Evolutionary conservation across 2,113 vertebrate genomes (phyloP).

Genomic region (Muntiacus reevesi): DNA sequence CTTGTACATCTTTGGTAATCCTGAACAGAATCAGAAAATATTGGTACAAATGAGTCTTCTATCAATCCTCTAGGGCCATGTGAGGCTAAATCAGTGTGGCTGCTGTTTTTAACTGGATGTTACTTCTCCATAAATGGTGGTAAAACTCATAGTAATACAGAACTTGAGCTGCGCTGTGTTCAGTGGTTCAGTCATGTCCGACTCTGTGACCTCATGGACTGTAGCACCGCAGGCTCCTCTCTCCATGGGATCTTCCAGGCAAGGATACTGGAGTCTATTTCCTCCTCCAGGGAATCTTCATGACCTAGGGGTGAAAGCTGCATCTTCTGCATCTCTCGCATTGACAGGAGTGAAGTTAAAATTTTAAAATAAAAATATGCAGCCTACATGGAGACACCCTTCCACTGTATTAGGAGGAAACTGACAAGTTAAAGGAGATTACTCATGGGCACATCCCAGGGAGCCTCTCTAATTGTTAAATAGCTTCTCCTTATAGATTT

Average conservation of each 20-base stretch:
- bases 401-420: background rate
- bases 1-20: conserved; percentile 31
- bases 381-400: background rate
- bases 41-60: background rate
- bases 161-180: background rate
- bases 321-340: background rate
- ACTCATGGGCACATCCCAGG: background rate
- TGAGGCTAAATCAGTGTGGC: background rate
- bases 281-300: background rate
- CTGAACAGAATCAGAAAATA: background rate
- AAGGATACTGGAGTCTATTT: background rate
- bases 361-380: background rate
- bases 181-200: no score
- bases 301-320: background rate
- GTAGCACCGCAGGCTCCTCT: background rate
- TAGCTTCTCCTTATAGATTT: background rate
- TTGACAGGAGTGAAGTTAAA: background rate
- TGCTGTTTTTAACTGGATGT: background rate
- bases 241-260: background rate
- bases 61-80: background rate
- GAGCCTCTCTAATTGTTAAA: background rate
- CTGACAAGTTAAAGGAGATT: background rate
- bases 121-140: background rate
- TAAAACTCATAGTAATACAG: background rate
- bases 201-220: background rate